A percentile compares a stretch with the other conserved stretches of the same genome.
These are phyloP conservation scores for Parasteatoda tepidariorum DNA, from an alignment of 1,140 invertebrate genomes.

Conservation along the genomic window DNA sequence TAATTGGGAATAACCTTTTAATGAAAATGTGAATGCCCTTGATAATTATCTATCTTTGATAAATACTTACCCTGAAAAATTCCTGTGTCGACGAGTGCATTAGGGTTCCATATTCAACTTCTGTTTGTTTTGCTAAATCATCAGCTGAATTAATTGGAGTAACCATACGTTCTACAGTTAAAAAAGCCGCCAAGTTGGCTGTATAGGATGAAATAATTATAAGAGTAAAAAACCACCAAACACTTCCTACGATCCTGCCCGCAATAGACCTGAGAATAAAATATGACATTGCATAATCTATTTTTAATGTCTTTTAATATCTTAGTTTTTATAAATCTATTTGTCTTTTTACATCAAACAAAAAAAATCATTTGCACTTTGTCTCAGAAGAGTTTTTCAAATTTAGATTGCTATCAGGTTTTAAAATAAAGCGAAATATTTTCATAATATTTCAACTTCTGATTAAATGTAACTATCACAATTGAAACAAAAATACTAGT, in stretches of 20 bases:
- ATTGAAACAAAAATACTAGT: too few species aligned
- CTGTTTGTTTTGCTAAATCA: conserved; percentile 91
- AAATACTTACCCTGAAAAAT: conserved; percentile 84
- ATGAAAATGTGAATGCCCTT: too few species aligned
- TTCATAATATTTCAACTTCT: too few species aligned
- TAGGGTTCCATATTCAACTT: conserved; percentile 94
- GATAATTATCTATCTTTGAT: background rate
- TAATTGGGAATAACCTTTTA: too few species aligned
- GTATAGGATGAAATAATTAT: conserved; percentile 99
- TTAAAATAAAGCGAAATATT: too few species aligned
- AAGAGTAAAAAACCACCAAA: conserved; percentile 99
- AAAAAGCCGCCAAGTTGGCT: conserved; percentile 96
- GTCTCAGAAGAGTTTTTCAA: too few species aligned
- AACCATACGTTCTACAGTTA: conserved; percentile 93
- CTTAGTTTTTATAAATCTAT: too few species aligned
- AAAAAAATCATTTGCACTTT: too few species aligned
- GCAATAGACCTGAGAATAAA: conserved; percentile 80
- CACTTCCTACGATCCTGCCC: conserved; percentile 93
- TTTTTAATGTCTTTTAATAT: too few species aligned
- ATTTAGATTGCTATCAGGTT: too few species aligned
- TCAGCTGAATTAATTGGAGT: conserved; percentile 94
- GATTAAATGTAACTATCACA: too few species aligned
- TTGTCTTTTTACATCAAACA: too few species aligned
- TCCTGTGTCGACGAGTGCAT: conserved; percentile 88
- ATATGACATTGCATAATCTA: background rate